phyloP scores from a whole-genome alignment of 2,797 vertebrate genomes.

The Ibycter americanus region DNA sequence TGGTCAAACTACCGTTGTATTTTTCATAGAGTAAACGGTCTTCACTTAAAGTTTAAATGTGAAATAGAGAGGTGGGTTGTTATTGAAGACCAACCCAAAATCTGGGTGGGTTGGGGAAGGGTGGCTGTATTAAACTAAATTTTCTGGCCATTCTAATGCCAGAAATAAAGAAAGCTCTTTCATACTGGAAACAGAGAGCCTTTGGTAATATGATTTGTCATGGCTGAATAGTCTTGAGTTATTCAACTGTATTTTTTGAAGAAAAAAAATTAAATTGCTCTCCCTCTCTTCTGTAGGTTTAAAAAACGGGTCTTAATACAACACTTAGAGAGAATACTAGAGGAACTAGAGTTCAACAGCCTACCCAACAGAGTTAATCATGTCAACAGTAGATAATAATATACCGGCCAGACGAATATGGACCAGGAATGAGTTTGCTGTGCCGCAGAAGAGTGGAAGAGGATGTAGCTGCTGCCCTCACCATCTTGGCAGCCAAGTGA shows the following conservation, averaged over 20 bases:
- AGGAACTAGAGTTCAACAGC: constrained; percentile 83
- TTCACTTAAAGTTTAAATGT: background rate
- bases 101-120: background rate
- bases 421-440: constrained; percentile 70
- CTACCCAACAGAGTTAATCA: constrained; percentile 82
- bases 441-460: constrained; percentile 68
- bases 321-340: constrained; percentile 89
- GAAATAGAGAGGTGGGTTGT: background rate
- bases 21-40: background rate
- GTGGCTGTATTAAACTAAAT: background rate
- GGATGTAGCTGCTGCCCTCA: constrained; percentile 54
- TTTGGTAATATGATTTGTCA: background rate
- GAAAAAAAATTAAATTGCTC: background rate
- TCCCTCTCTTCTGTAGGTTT: constrained; percentile 83
- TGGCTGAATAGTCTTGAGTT: background rate
- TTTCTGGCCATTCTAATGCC: background rate
- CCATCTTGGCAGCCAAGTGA: constrained; percentile 66
- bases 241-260: background rate
- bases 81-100: background rate
- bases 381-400: constrained; percentile 85
- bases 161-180: background rate
- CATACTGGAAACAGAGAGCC: background rate
- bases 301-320: constrained; percentile 98
- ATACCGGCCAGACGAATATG: constrained; percentile 27
- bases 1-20: accelerated